Evolutionary conservation across 2,113 vertebrate genomes (phyloP).

Genomic region (Lophotis ruficrista): DNA sequence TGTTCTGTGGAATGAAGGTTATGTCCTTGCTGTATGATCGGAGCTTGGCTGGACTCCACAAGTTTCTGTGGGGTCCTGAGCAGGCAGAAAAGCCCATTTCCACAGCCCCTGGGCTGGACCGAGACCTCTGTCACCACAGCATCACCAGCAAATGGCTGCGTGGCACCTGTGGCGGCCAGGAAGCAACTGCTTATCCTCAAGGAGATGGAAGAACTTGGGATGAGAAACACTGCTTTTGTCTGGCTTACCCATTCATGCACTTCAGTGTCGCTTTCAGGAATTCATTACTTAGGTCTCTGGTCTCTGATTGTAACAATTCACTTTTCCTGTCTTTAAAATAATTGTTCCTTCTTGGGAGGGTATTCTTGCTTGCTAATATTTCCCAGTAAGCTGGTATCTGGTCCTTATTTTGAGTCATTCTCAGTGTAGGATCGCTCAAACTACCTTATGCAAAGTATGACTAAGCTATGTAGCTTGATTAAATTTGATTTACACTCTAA

Average conservation of each 20-base stretch:
- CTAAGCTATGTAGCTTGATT: not conserved
- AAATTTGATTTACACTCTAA: not conserved
- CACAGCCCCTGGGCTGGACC: not conserved
- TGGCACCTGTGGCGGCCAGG: not conserved
- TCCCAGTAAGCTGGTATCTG: not conserved
- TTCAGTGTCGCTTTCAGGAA: not conserved
- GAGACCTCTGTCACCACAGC: not conserved
- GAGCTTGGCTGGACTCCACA: not conserved
- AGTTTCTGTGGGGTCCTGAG: not conserved
- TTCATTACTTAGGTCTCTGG: not conserved
- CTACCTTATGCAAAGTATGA: not conserved
- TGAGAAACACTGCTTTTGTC: not conserved
- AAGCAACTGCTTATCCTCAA: not conserved
- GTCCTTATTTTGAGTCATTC: not conserved
- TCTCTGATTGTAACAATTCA: not conserved
- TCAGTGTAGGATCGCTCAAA: not conserved
- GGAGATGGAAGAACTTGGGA: not conserved
- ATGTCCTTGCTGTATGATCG: not conserved
- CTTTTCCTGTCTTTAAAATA: not conserved
- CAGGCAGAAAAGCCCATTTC: not conserved
- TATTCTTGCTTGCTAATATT: not conserved
- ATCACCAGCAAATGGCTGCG: not conserved
- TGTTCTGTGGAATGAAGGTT: not conserved
- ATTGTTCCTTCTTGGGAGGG: not conserved
- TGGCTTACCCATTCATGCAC: not conserved